Conservation (phyloP, 64 coral and sea anemone species). For the Hydrozoanthus tunicans region DNA sequence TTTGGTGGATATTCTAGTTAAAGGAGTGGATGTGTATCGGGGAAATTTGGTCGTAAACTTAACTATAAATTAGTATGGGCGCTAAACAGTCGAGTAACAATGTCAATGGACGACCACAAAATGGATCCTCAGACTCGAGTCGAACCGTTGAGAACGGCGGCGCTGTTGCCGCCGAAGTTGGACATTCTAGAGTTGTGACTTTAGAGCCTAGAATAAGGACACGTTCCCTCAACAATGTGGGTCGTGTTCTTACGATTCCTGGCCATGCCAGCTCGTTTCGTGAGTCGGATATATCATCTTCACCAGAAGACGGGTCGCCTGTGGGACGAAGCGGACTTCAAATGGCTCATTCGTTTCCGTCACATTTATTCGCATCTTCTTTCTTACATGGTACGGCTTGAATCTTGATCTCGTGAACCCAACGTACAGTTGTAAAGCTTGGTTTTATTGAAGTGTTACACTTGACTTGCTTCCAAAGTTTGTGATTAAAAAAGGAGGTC, state of each 20-base stretch:
- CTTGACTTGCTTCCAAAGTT: neutral
- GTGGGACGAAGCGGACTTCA: constrained; percentile 71
- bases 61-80: constrained; percentile 59
- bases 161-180: constrained; percentile 59
- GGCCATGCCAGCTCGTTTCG: constrained; percentile 74
- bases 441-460: constrained; percentile 18
- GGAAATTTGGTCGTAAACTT: neutral
- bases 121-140: constrained; percentile 56
- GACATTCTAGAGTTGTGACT: constrained; percentile 81
- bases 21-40: constrained; percentile 7
- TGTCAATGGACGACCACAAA: constrained; percentile 68
- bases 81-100: constrained; percentile 84
- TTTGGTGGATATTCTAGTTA: constrained; percentile 1
- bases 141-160: constrained; percentile 60
- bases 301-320: constrained; percentile 76
- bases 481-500: constrained; percentile 3
- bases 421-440: neutral
- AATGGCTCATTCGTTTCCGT: constrained; percentile 82
- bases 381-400: constrained; percentile 80
- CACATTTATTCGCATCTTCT: constrained; percentile 85
- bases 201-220: constrained; percentile 84
- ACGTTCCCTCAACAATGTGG: constrained; percentile 89
- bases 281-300: constrained; percentile 92
- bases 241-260: constrained; percentile 81
- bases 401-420: neutral